phyloP scores from a whole-genome alignment of 2,797 vertebrate genomes.

The Syngnathus rostellatus region DNA sequence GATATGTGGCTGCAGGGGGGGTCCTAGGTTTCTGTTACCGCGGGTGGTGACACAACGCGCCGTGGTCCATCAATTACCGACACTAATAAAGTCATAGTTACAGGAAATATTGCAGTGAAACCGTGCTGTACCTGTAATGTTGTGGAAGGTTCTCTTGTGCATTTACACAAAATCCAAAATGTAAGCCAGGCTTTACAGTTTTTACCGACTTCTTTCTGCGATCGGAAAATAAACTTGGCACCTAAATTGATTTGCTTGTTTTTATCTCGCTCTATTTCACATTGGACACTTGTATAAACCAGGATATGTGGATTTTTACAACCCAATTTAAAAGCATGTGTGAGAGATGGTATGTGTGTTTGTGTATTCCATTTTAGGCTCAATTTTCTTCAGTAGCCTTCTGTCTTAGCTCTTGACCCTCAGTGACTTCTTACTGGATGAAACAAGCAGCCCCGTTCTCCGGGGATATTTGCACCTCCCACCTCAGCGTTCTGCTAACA shows the following conservation, averaged over 20 bases:
- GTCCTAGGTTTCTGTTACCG: background rate
- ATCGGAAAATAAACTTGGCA: conserved; percentile 54
- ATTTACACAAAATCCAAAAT: conserved; percentile 40
- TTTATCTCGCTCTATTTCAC: conserved; percentile 51
- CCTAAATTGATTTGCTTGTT: conserved; percentile 64
- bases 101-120: too few species aligned
- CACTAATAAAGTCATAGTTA: background rate
- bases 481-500: conserved; percentile 30
- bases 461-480: conserved; percentile 20
- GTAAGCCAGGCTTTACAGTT: conserved; percentile 49
- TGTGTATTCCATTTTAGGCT: conserved; percentile 35
- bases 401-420: conserved; percentile 26
- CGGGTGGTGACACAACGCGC: background rate
- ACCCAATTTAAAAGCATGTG: conserved; percentile 47
- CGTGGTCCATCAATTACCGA: background rate
- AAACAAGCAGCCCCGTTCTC: conserved; percentile 24
- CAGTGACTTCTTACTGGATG: conserved; percentile 33
- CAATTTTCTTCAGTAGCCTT: conserved; percentile 31
- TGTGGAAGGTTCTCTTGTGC: conserved; percentile 15
- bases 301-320: conserved; percentile 52
- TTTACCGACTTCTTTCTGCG: conserved; percentile 53
- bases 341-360: conserved; percentile 20
- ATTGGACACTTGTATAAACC: conserved; percentile 50
- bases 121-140: background rate
- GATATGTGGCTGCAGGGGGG: background rate